Evolutionary conservation across 2,797 vertebrate genomes (phyloP).

Genomic region (Xiphophorus birchmanni): DNA sequence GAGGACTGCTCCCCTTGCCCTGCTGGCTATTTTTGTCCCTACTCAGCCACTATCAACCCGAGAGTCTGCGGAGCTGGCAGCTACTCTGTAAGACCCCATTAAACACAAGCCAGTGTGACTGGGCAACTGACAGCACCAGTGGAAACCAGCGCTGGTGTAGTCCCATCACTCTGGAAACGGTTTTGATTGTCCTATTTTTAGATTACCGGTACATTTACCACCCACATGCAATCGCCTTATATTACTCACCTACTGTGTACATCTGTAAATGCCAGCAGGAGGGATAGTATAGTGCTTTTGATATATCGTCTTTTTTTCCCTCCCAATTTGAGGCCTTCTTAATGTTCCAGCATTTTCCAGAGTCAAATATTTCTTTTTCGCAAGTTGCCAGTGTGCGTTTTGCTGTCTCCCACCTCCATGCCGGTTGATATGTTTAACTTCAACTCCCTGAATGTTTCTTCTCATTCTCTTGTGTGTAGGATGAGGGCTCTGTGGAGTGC

Average conservation of each 20-base stretch:
- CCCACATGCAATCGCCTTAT: constrained; percentile 53
- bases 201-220: constrained; percentile 37
- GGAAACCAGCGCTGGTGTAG: constrained; percentile 39
- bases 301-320: constrained; percentile 19
- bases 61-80: constrained; percentile 84
- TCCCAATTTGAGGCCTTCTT: constrained; percentile 14
- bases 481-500: constrained; percentile 83
- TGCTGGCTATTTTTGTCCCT: constrained; percentile 87
- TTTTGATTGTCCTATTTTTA: constrained; percentile 60
- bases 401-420: constrained; percentile 58
- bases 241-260: constrained; percentile 56
- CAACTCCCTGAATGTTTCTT: constrained; percentile 47
- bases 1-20: constrained; percentile 86
- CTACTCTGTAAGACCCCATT: constrained; percentile 86
- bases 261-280: constrained; percentile 54
- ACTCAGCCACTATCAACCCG: constrained; percentile 83
- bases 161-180: constrained; percentile 33
- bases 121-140: constrained; percentile 34
- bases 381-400: constrained; percentile 31
- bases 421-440: constrained; percentile 63
- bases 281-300: constrained; percentile 26
- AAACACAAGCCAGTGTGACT: constrained; percentile 44
- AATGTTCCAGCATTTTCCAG: constrained; percentile 30
- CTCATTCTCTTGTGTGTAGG: constrained; percentile 74
- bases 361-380: constrained; percentile 30